Base-by-base conservation (phyloP, 1,140 invertebrate species). In the Amphibalanus amphitrite region DNA sequence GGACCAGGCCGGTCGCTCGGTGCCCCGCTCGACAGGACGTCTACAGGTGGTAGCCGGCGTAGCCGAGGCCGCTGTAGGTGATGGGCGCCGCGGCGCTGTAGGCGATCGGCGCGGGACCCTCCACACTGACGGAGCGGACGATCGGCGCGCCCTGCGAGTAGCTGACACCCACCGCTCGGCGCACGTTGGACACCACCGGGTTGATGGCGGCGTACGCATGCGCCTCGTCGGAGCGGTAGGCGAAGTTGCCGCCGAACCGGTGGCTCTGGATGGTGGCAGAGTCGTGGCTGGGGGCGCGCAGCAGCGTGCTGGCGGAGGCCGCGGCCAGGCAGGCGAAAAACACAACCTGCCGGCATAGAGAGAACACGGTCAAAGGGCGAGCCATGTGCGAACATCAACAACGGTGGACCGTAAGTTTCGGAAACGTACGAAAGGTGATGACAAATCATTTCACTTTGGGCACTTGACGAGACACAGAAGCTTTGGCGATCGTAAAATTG, bases 241-340 rank as follows among this genome's bases (percentile, higher is more conserved):
- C 82, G 76, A 85, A 85, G 80, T 84, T 84, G 69, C 83, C 81
- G 20, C 83, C 83, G 29, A 84, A 74, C 13, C 83, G 77, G 75
- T 84, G 81, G 29, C 79, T 81, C 73, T 82, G 78, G 77, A 85
- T 82, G 73, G 83, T 78, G 70, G 84, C 84, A 69, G 79, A 82
- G 78, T 85, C 83, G 72, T 81, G 78, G 73, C 77, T 76, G 15
- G 83, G 84, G 13, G 81, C 79, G 40, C 83, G 78, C 64, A 82
- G 47, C 47, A 59, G 47, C 10, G 47, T 59, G 47, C 10, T 23
- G 47, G 47, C 47, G 10, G 47, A 59, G 47, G 47, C 47, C 13
- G 47, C 47, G 47, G 47, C 47, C 47, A 59, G 13, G 47, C 47
- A 59, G 47, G 47, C 47, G 47, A 59, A 59, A 1, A 59, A 20